Evolutionary conservation across 92 coral and sea anemone genomes (phyloP).

Genomic region (Umimayanthus chanpuru): DNA sequence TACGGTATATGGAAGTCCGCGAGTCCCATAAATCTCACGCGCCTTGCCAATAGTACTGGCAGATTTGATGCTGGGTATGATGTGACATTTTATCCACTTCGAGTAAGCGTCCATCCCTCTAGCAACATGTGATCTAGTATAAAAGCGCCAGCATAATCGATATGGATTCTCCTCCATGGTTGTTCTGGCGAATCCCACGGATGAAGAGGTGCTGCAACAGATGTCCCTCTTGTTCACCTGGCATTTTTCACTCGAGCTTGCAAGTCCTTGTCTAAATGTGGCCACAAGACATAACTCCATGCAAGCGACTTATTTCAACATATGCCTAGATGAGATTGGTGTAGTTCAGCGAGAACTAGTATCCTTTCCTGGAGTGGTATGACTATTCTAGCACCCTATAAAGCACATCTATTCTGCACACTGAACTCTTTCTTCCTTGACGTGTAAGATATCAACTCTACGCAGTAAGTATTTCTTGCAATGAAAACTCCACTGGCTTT

Average conservation of each 20-base stretch:
- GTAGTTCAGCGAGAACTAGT: constrained; percentile 35
- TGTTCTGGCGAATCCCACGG: constrained; percentile 53
- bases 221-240: constrained; percentile 29
- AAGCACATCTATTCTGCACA: constrained; percentile 48
- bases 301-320: constrained; percentile 32
- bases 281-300: constrained; percentile 53
- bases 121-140: constrained; percentile 39
- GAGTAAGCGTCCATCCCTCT: constrained; percentile 42
- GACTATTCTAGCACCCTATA: constrained; percentile 44
- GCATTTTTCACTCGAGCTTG: constrained; percentile 37
- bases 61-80: neutral
- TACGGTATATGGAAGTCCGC: constrained; percentile 38
- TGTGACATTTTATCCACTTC: constrained; percentile 43
- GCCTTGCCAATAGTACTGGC: constrained; percentile 29
- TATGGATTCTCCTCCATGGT: constrained; percentile 42
- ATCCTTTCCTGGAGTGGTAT: constrained; percentile 34
- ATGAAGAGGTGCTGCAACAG: constrained; percentile 31
- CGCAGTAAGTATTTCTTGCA: constrained; percentile 44
- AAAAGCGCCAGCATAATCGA: constrained; percentile 45
- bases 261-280: constrained; percentile 33
- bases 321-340: constrained; percentile 43
- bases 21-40: constrained; percentile 25
- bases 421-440: constrained; percentile 45
- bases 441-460: constrained; percentile 26
- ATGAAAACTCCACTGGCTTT: neutral